Conservation (phyloP, 2,888 invertebrate species). For the Thelaira solivaga region DNA sequence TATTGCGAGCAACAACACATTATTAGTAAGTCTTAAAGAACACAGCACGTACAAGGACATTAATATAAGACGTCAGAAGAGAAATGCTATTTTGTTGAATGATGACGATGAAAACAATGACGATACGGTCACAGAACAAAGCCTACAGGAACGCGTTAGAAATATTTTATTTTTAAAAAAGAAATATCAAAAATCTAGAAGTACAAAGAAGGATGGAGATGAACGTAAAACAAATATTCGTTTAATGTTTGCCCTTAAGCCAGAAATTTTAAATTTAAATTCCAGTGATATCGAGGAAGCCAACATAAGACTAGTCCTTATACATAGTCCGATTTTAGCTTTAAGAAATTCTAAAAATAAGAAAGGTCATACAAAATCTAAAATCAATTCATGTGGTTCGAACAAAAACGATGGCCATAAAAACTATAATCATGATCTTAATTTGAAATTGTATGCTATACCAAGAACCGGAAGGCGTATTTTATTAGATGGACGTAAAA, state of each 20-base stretch:
- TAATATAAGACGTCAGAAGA: neutral
- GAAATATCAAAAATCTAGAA: slow-evolving; percentile 44
- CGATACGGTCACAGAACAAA: neutral
- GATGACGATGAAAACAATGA: neutral
- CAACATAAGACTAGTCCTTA: slow-evolving; percentile 72
- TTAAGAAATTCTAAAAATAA: slow-evolving; percentile 49
- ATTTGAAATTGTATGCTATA: slow-evolving; percentile 72
- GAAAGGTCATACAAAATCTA: slow-evolving; percentile 12
- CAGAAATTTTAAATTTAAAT: slow-evolving; percentile 40
- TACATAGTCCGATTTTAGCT: slow-evolving; percentile 70
- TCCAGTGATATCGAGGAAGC: slow-evolving; percentile 72
- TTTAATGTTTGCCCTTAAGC: slow-evolving; percentile 44
- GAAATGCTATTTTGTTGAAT: neutral
- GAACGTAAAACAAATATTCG: slow-evolving; percentile 47
- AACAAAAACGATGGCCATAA: neutral
- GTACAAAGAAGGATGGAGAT: slow-evolving; percentile 35
- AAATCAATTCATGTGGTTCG: slow-evolving; percentile 15
- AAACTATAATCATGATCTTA: slow-evolving; percentile 50
- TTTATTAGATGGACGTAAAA: slow-evolving; percentile 75
- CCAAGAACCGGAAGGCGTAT: slow-evolving; percentile 67
- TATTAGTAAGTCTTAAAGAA: neutral
- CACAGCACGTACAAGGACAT: neutral
- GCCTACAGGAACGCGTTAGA: slow-evolving; percentile 13
- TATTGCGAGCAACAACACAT: slow-evolving; percentile 65
- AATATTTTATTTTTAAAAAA: slow-evolving; percentile 38